Base-by-base conservation (phyloP, 2,888 invertebrate genomes). In the Tetanocera ferruginea region DNA sequence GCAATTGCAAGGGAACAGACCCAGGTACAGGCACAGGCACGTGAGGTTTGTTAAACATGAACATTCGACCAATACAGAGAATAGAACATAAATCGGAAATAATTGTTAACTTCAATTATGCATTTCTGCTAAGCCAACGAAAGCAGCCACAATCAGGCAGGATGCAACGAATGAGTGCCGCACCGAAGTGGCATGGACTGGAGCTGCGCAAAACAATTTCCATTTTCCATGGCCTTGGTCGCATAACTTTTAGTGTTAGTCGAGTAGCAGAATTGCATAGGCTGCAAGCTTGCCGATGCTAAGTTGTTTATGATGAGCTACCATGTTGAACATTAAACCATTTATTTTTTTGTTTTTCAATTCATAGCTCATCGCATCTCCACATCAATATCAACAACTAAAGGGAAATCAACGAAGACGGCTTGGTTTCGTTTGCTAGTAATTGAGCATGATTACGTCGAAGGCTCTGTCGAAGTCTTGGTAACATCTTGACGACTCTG, bases 181-280 rank as follows among this genome's bases (percentile, higher is more conserved):
- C 17, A 34, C 51, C 9, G 3, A 23, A 9, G 67, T 28, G 19
- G 5, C 14, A 28, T 17, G 14, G 14, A 28, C 60, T 6, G 51
- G 25, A 69, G 51, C 17, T 23, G 28, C 1, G 78, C 79, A 79
- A 76, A 84, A 84, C 81, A 86, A 85, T 85, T 86, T 86, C 84
- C 84, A 87, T 86, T 87, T 86, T 85, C 83, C 84, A 86, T 85
- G 87, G 87, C 87, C 87, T 87, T 87, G 86, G 86, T 87, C 87
- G 84, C 85, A 87, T 85, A 84, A 85, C 84, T 84, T 82, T 51
- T 37, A 37, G n/a, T 19, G 60, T 70, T 52, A 60, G 31, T 28
- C 11, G 49, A 67, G 49, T 11, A 49, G 23, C 52, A 70, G 43
- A 60, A 57, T 17, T 25, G 8, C 43, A 51, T 72, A 31, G 57